phyloP scores from a whole-genome alignment of 1,140 invertebrate species.

The Drosophila bipectinata region DNA sequence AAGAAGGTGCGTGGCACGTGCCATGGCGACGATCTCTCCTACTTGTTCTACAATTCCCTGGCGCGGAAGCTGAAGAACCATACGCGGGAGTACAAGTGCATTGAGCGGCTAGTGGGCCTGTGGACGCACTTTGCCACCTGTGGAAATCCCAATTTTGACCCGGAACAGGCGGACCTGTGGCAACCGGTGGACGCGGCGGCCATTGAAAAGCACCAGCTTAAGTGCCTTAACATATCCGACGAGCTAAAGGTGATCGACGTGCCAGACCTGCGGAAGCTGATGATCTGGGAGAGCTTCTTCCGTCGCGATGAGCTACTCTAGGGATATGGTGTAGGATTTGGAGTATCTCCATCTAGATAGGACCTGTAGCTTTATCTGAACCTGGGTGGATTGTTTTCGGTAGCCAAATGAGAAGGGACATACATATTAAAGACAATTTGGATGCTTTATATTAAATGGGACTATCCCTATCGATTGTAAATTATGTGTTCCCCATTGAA shows the following conservation, averaged over 20 bases:
- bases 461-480: neutral
- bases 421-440: neutral
- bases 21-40: constrained; percentile 88
- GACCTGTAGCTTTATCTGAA: constrained; percentile 23
- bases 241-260: constrained; percentile 83
- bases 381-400: constrained; percentile 9
- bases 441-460: too few relatives aligned
- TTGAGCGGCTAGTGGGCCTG: constrained; percentile 80
- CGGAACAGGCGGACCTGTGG: constrained; percentile 71
- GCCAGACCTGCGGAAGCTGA: constrained; percentile 83
- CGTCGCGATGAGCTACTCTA: constrained; percentile 70
- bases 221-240: constrained; percentile 84
- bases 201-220: constrained; percentile 73
- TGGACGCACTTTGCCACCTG: constrained; percentile 84
- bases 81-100: constrained; percentile 81
- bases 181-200: constrained; percentile 55
- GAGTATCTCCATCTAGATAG: constrained; percentile 14
- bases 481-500: neutral
- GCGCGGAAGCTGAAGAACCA: constrained; percentile 83
- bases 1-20: constrained; percentile 84
- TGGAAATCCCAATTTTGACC: constrained; percentile 82
- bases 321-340: constrained; percentile 8
- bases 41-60: constrained; percentile 86
- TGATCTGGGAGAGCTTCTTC: constrained; percentile 84
- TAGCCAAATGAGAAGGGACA: neutral